Percentiles rank a stretch among this genome's conserved stretches.
Evolutionary conservation across 2,888 invertebrate genomes (phyloP).

Genomic region (Brenthis hecate): DNA sequence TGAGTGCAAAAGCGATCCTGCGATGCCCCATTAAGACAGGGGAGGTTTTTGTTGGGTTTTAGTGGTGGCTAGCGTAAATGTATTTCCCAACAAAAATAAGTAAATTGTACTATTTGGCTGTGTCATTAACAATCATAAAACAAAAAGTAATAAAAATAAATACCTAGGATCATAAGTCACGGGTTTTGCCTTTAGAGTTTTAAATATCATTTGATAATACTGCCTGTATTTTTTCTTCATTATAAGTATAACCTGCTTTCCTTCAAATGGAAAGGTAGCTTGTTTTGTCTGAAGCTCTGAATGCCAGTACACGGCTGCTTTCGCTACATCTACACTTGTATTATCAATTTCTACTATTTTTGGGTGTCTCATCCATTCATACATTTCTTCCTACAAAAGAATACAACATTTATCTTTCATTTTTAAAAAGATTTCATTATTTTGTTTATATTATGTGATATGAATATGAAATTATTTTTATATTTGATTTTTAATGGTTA

Average conservation of each 20-base stretch:
- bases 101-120: not conserved
- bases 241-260: constrained; percentile 73
- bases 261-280: constrained; percentile 70
- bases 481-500: too few species aligned
- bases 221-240: constrained; percentile 78
- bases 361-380: constrained; percentile 77
- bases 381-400: constrained; percentile 65
- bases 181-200: constrained; percentile 72
- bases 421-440: too few species aligned
- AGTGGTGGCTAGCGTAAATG: too few species aligned
- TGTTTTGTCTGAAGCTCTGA: constrained; percentile 58
- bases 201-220: constrained; percentile 78
- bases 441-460: too few species aligned
- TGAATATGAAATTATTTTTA: too few species aligned
- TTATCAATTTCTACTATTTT: constrained; percentile 72
- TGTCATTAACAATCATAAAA: not conserved
- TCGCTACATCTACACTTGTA: constrained; percentile 72
- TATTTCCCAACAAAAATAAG: too few species aligned
- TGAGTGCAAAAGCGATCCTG: too few species aligned
- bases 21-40: too few species aligned
- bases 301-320: constrained; percentile 75
- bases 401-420: constrained; percentile 1
- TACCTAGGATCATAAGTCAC: constrained; percentile 76
- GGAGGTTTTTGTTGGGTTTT: too few species aligned
- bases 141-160: constrained; percentile 13